Conservation (phyloP, 1,140 invertebrate species). For the Psix sp. region DNA sequence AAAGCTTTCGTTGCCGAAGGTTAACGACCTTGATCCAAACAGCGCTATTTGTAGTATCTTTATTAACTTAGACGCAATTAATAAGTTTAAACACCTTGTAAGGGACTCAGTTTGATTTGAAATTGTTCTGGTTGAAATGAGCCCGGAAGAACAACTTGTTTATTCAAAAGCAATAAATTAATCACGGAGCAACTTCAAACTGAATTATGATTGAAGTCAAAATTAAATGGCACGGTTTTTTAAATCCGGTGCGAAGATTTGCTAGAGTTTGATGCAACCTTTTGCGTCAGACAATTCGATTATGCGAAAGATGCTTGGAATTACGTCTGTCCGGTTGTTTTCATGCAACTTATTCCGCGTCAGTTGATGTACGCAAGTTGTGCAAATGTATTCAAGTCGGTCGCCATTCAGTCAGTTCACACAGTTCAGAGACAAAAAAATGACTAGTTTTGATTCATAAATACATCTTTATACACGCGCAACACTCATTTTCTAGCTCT, state of each 20-base stretch:
- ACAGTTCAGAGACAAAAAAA: no score
- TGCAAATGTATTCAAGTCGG: slow-evolving; percentile 12
- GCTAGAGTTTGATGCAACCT: background rate
- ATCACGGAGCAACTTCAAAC: no score
- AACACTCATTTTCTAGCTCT: no score
- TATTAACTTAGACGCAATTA: background rate
- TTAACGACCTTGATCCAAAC: background rate
- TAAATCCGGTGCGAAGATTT: no score
- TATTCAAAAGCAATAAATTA: background rate
- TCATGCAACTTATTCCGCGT: background rate
- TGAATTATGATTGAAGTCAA: background rate
- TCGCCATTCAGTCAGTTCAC: no score
- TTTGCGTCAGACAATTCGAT: slow-evolving; percentile 33
- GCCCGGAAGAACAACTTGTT: background rate
- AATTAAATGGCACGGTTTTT: background rate
- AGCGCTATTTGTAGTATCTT: background rate
- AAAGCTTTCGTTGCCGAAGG: background rate
- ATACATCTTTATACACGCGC: no score
- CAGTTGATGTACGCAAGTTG: slow-evolving; percentile 1
- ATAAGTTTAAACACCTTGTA: background rate
- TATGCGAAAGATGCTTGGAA: slow-evolving; percentile 41
- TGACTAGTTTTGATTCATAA: no score
- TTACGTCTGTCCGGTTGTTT: slow-evolving; percentile 34
- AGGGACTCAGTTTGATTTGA: slow-evolving; percentile 1
- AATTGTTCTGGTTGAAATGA: background rate